Evolutionary conservation across 64 coral and sea anemone species (phyloP), one percentile per base, ranked within the genome.

Genomic region (Anthopleura sola): DNA sequence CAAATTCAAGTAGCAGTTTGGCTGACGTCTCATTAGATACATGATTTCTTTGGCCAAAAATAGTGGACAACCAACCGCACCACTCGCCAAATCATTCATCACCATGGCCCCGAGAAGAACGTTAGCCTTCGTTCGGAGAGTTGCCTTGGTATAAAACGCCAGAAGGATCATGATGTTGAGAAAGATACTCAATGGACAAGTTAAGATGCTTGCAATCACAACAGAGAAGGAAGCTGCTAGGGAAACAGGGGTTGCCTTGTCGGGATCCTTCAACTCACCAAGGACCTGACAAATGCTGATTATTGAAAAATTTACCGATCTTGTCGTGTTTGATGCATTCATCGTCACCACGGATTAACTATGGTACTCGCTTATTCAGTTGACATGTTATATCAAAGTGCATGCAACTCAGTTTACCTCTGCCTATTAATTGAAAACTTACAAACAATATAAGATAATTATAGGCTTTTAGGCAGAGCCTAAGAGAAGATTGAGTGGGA

Each of bases 41-140:
- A 34, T 33, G 36, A 46, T 78, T 78, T 39, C 75, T 78, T 78
- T 78, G 39, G 21, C 33, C 75, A 38, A 78, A 46, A 78, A 38
- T 7, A 78, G 75, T 78, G 75, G 75, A 39, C 36, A 19, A 14
- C 19, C 37, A 39, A 46, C 5, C 2, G 1, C 21, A 6, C 34
- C 36, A 21, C 75, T 46, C 33, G 38, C 15, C 14, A 78, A 19
- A 78, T 78, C 36, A 78, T 78, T 78, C 2, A 21, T 13, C 38
- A 4, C 17, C 33, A 78, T 78, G 75, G 75, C 75, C 11, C 34
- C 0, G 14, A 78, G 33, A 18, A 78, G 39, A 78, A 78, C 39
- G 75, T 78, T 78, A 19, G 39, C 17, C 21, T 38, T 11, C 6
- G 75, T 39, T 78, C 75, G 33, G 4, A 78, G 36, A 78, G 33